These are phyloP conservation scores for Caenorhabditis sp. DNA, from an alignment of 2,888 invertebrate species.

Conservation along the genomic window DNA sequence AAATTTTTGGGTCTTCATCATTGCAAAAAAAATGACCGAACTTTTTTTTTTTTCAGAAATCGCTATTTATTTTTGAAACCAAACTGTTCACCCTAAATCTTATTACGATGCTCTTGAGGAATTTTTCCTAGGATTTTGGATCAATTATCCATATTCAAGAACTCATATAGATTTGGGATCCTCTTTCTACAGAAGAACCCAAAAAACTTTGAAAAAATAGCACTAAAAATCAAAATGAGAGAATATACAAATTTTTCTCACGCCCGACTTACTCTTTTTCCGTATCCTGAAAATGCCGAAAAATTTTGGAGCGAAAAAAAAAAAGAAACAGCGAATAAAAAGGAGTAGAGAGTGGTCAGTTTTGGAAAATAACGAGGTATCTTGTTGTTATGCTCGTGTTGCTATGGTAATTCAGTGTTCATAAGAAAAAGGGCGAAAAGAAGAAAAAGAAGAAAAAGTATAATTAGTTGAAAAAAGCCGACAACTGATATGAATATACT, in stretches of 20 bases:
- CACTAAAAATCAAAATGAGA: too few species aligned
- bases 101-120: too few species aligned
- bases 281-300: slow-evolving; percentile 17
- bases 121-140: too few species aligned
- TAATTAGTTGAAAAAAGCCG: neutral
- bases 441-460: neutral
- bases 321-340: neutral
- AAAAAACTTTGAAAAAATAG: too few species aligned
- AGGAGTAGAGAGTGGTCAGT: slow-evolving; percentile 12
- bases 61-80: too few species aligned
- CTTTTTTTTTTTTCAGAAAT: too few species aligned
- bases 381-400: neutral
- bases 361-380: neutral
- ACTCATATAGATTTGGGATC: too few species aligned
- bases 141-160: too few species aligned
- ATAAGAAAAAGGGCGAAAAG: neutral
- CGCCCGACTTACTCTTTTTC: slow-evolving; percentile 5
- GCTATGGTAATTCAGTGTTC: neutral
- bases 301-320: slow-evolving; percentile 12
- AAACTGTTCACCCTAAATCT: too few species aligned
- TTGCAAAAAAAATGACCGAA: too few species aligned
- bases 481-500: neutral
- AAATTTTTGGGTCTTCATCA: too few species aligned
- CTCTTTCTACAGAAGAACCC: too few species aligned
- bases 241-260: slow-evolving; percentile 16